Base-by-base conservation (phyloP, 2,888 invertebrate genomes). In the Tribolium freemani region DNA sequence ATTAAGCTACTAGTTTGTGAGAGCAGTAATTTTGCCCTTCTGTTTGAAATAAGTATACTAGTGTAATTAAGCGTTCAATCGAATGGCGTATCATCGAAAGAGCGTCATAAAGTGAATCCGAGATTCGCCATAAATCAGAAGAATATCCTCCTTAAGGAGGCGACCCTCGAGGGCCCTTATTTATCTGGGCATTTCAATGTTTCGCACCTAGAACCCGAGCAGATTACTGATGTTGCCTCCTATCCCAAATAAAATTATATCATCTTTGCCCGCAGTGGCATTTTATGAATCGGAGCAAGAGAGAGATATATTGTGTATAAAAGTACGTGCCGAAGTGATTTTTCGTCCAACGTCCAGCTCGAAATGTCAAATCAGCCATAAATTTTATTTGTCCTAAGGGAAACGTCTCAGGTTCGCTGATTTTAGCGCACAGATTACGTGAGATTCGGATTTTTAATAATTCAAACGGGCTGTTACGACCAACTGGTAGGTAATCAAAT, bases 281-380 rank as follows among this genome's bases (percentile, higher is more conserved):
- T 60, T 53, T 61, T 26, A 68, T 56, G 50, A 20, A 56, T 54
- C 46, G 46, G 51, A 70, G 21, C 50, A 66, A 10, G 70, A 70
- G 6, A 46, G 30, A 31, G n/a, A 54, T 38, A 70, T 53, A 60
- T 60, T 51, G 69, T 60, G 69, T 58, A 45, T 13, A 44, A 20
- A 16, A 45, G 45, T 68, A 73, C 73, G 73, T 73, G 73, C 69
- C 67, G 70, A 66, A 73, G 73, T 69, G 73, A 70, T 69, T 66
- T 73, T 64, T 64, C 66, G 58, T 69, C 69, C 77, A 77, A 75
- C 78, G 82, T 83, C 78, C 82, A 78, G 81, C 81, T 81, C 82
- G 85, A 86, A 86, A 85, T 86, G 87, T 87, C 86, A 87, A 87
- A 87, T 87, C 86, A 86, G 87, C 88, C 86, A 88, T 89, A 89